Percentiles rank a stretch among this genome's conserved stretches.
These are phyloP conservation scores for Leptinotarsa lineolata DNA, from an alignment of 1,140 invertebrate species.

Conservation along the genomic window DNA sequence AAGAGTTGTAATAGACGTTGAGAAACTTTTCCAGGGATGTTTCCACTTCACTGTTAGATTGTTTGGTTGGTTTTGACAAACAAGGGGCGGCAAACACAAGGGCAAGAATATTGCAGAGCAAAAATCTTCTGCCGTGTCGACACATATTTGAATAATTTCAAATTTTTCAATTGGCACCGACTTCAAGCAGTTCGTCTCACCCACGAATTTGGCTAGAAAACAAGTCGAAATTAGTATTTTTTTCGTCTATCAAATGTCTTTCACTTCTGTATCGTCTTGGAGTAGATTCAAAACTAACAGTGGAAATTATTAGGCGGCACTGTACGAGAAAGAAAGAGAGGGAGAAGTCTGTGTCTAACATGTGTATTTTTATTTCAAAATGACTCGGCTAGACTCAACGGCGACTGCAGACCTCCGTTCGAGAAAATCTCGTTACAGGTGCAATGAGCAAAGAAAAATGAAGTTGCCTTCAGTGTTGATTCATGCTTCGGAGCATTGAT, in stretches of 20 bases:
- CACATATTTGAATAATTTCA: conserved; percentile 3
- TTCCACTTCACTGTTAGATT: conserved; percentile 3
- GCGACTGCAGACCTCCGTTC: conserved; percentile 1
- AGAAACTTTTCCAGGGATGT: conserved; percentile 13
- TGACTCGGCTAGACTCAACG: conserved; percentile 15
- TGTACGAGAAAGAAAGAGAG: conserved; percentile 17
- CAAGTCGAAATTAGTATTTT: neutral
- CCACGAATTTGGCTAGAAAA: neutral
- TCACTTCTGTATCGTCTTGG: conserved; percentile 15
- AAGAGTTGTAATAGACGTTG: conserved; percentile 5
- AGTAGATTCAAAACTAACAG: conserved; percentile 21
- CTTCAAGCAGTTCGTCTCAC: neutral
- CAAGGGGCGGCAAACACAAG: neutral
- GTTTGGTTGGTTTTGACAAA: neutral
- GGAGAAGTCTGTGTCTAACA: conserved; percentile 19
- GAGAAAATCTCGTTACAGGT: conserved; percentile 1
- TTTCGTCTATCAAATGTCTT: neutral
- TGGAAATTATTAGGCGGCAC: conserved; percentile 19
- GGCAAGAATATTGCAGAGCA: neutral
- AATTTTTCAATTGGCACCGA: neutral
- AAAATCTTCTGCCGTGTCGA: neutral
- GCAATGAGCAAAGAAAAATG: conserved; percentile 4
- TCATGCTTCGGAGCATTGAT: too few relatives aligned
- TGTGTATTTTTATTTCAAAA: conserved; percentile 25
- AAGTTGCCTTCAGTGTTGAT: too few relatives aligned